Conservation (phyloP, 2,888 invertebrate species). For the Protodeltote pygarga region DNA sequence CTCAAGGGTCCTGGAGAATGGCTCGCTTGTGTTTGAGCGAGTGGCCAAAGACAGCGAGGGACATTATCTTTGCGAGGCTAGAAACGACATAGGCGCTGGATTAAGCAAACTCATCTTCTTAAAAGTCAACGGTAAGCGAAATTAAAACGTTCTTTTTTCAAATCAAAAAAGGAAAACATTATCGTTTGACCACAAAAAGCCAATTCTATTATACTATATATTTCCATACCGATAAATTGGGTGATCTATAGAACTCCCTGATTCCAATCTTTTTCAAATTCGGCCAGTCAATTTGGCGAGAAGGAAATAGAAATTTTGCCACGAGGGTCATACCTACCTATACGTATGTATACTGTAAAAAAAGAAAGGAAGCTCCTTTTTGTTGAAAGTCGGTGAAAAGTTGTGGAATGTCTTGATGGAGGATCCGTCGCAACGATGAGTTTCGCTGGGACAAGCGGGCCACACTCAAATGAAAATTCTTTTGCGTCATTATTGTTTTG, state of each 20-base stretch:
- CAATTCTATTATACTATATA: conserved; percentile 23
- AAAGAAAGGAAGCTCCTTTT: conserved; percentile 61
- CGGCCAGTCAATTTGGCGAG: conserved; percentile 41
- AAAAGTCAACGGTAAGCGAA: conserved; percentile 93
- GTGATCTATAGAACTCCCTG: conserved; percentile 27
- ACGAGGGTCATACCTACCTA: conserved; percentile 44
- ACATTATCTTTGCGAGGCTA: conserved; percentile 96
- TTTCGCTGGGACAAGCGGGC: conserved; percentile 58
- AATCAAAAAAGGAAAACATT: conserved; percentile 24
- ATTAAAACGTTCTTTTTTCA: conserved; percentile 6
- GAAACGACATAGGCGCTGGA: conserved; percentile 96
- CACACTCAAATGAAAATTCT: conserved; percentile 81
- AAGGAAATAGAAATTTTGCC: conserved; percentile 55
- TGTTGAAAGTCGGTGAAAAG: conserved; percentile 72
- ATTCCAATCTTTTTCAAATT: conserved; percentile 46
- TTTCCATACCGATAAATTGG: conserved; percentile 34
- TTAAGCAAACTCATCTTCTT: conserved; percentile 96
- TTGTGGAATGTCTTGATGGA: conserved; percentile 78
- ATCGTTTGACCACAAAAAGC: conserved; percentile 1
- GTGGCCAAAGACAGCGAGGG: conserved; percentile 96
- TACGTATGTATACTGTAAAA: conserved; percentile 55
- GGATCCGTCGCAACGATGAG: conserved; percentile 60
- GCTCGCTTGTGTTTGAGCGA: conserved; percentile 93
- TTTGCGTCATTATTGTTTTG: conserved; percentile 76
- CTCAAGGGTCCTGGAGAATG: conserved; percentile 92